phyloP scores from a whole-genome alignment of 2,113 vertebrate species.

The Colius striatus region DNA sequence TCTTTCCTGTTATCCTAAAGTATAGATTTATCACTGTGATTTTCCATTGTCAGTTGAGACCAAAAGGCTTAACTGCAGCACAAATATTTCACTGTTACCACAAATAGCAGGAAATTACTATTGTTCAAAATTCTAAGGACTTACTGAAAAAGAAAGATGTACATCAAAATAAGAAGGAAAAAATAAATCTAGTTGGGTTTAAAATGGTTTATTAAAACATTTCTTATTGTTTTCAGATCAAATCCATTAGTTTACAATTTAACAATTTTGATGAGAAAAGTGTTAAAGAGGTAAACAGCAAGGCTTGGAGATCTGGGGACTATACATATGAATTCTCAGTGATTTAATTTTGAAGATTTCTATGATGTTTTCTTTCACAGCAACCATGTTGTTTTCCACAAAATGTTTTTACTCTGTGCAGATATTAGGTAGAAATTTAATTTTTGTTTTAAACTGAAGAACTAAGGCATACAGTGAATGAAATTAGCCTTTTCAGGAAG shows the following conservation, averaged over 20 bases:
- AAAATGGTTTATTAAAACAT: background rate
- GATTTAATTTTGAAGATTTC: background rate
- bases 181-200: background rate
- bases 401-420: background rate
- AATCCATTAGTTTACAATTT: background rate
- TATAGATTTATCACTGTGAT: background rate
- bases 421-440: background rate
- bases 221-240: background rate
- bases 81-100: background rate
- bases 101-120: background rate
- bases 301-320: background rate
- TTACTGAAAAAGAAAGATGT: background rate
- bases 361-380: background rate
- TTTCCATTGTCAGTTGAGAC: background rate
- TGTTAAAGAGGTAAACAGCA: rapidly evolving
- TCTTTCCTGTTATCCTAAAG: background rate
- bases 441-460: background rate
- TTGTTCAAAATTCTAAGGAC: background rate
- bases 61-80: background rate
- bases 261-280: background rate
- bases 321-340: background rate
- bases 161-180: background rate
- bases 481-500: background rate
- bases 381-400: background rate
- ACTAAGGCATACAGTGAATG: background rate